A percentile compares a stretch with the other conserved stretches of the same genome.
These are phyloP conservation scores for Protosalanx chinensis DNA, from an alignment of 2,797 vertebrate species.

Conservation along the genomic window DNA sequence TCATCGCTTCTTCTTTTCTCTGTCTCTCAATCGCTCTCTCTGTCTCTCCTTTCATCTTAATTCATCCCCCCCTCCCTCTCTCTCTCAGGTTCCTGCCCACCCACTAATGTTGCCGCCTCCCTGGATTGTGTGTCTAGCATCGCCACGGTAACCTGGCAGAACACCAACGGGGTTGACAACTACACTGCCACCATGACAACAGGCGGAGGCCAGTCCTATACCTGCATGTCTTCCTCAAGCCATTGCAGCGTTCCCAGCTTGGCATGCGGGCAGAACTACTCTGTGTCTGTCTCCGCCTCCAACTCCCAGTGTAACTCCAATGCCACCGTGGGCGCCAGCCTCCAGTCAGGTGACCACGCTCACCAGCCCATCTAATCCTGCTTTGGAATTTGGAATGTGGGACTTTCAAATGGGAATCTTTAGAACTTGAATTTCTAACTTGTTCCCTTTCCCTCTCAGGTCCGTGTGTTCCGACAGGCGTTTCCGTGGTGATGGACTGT, in stretches of 20 bases:
- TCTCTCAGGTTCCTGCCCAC: conserved; percentile 64
- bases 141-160: conserved; percentile 56
- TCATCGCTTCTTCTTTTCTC: no score
- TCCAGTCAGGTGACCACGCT: conserved; percentile 59
- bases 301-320: conserved; percentile 56
- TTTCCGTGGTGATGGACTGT: conserved; percentile 51
- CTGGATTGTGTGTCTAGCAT: conserved; percentile 58
- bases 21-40: no score
- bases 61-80: background rate
- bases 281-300: conserved; percentile 65
- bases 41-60: no score
- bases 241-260: conserved; percentile 37
- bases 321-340: conserved; percentile 19
- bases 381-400: no score
- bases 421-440: background rate
- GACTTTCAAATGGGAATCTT: background rate
- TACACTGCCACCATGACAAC: conserved; percentile 54
- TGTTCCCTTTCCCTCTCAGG: conserved; percentile 34
- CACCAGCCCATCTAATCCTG: no score
- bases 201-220: conserved; percentile 27
- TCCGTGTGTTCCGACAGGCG: conserved; percentile 58
- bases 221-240: conserved; percentile 48
- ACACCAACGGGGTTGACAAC: conserved; percentile 47
- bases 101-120: conserved; percentile 40
- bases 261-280: conserved; percentile 65